Evolutionary conservation across 2,797 vertebrate species (phyloP).

Genomic region (Pristis pectinata): DNA sequence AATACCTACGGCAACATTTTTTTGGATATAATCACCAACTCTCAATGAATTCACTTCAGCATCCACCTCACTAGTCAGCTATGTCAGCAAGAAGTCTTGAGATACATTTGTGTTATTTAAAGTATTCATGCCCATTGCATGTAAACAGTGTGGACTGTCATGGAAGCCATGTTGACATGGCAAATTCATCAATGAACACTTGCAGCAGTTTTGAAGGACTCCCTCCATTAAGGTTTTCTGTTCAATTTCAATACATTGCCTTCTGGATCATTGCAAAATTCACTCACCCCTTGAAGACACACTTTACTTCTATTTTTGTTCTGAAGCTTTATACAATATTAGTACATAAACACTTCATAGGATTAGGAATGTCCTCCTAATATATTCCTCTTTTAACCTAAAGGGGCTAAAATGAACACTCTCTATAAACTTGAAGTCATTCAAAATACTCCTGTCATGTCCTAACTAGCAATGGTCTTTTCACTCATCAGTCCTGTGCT

Average conservation of each 20-base stretch:
- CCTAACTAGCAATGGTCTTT: too few relatives aligned
- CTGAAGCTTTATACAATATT: not conserved
- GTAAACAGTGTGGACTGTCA: not conserved
- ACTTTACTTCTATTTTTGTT: not conserved
- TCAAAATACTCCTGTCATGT: too few relatives aligned
- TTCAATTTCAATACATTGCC: not conserved
- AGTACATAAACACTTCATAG: not conserved
- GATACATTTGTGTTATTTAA: not conserved
- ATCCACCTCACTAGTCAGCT: not conserved
- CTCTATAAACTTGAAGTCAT: too few relatives aligned
- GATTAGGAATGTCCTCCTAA: not conserved
- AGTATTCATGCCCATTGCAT: not conserved
- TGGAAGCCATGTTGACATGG: not conserved
- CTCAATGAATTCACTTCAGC: not conserved
- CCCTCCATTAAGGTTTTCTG: slow-evolving; percentile 11
- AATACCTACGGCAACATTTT: too few relatives aligned
- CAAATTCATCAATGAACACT: not conserved
- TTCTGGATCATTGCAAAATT: not conserved
- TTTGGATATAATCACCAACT: not conserved
- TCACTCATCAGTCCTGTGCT: too few relatives aligned
- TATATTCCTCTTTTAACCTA: not conserved
- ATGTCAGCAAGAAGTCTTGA: not conserved
- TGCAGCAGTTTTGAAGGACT: not conserved
- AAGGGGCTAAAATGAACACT: not conserved
- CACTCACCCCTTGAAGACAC: not conserved